These are phyloP conservation scores for Prionailurus viverrinus DNA, from an alignment of 2,113 vertebrate genomes.

Conservation along the genomic window DNA sequence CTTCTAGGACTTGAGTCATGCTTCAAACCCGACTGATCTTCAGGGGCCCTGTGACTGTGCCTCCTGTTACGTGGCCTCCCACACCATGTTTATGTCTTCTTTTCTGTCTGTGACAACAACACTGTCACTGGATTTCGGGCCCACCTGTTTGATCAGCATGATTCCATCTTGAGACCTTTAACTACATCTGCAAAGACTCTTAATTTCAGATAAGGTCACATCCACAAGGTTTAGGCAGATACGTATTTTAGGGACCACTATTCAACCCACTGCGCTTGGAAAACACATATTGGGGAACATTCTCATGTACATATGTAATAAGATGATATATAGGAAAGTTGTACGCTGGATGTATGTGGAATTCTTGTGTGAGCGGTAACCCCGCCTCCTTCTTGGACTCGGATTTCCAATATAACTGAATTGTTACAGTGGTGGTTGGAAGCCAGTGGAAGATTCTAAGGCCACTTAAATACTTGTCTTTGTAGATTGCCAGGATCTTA, in stretches of 20 bases:
- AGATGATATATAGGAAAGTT: not conserved
- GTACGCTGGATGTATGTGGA: not conserved
- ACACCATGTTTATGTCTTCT: not conserved
- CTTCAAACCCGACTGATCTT: not conserved
- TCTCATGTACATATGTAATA: not conserved
- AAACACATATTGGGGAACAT: not conserved
- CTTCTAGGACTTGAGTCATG: not conserved
- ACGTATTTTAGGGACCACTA: not conserved
- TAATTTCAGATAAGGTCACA: not conserved
- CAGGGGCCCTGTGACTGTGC: not conserved
- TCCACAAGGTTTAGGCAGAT: not conserved
- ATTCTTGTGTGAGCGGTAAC: not conserved
- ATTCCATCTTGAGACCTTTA: not conserved
- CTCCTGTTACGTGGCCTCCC: not conserved
- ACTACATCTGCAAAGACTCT: not conserved
- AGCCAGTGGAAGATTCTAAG: not conserved
- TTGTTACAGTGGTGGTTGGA: not conserved
- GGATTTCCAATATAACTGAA: not conserved
- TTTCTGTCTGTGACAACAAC: not conserved
- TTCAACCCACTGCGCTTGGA: not conserved
- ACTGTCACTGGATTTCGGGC: not conserved
- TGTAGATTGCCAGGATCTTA: not conserved
- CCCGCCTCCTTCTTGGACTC: not conserved
- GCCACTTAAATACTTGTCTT: not conserved
- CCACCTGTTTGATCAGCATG: not conserved